Evolutionary conservation across 2,888 invertebrate genomes (phyloP).

Genomic region (Hydropsyche betteni): DNA sequence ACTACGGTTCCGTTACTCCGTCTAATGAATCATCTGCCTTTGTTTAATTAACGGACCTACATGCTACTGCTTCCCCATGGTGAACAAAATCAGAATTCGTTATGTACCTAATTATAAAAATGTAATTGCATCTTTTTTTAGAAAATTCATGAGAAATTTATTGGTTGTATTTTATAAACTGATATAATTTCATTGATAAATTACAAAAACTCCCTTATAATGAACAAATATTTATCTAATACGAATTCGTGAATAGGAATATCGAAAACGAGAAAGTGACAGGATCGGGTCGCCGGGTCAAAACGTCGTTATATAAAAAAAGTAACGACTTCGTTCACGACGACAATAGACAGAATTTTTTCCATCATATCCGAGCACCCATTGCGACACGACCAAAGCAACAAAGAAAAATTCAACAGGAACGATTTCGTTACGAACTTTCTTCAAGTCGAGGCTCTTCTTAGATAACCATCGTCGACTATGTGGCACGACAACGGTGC

Average conservation of each 20-base stretch:
- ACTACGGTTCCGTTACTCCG: conserved; percentile 7
- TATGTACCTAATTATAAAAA: too few relatives aligned
- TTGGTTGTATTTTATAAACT: too few relatives aligned
- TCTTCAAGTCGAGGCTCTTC: not conserved
- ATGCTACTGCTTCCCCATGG: too few relatives aligned
- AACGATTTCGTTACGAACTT: conserved; percentile 17
- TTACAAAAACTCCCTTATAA: too few relatives aligned
- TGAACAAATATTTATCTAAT: too few relatives aligned
- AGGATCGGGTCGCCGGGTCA: conserved; percentile 21
- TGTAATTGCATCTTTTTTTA: too few relatives aligned
- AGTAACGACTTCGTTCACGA: conserved; percentile 19
- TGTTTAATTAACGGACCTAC: conserved; percentile 17
- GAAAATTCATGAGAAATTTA: too few relatives aligned
- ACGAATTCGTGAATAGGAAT: not conserved
- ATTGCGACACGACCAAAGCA: conserved; percentile 5
- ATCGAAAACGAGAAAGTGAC: conserved; percentile 33
- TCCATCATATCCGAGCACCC: conserved; percentile 12
- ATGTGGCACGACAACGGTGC: not conserved
- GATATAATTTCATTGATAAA: too few relatives aligned
- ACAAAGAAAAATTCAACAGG: conserved; percentile 1
- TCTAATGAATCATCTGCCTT: conserved; percentile 30
- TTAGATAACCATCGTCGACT: not conserved
- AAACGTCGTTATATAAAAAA: conserved; percentile 27
- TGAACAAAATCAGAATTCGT: too few relatives aligned
- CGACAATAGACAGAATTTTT: conserved; percentile 24